Evolutionary conservation across 2,888 invertebrate species (phyloP).

Genomic region (Chrysomela aeneicollis): DNA sequence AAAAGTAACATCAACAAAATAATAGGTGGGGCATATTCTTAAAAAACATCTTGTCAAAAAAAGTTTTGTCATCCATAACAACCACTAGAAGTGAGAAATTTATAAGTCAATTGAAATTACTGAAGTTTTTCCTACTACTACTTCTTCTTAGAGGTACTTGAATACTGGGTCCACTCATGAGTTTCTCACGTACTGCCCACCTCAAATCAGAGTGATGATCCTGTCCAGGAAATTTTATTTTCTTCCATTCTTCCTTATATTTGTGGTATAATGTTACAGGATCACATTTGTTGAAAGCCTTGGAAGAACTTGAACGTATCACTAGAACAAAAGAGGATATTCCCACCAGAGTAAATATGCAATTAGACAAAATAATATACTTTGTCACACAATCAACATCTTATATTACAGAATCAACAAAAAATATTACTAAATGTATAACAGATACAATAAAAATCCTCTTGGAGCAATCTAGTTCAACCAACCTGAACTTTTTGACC

Average conservation of each 20-base stretch:
- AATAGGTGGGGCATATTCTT: not conserved
- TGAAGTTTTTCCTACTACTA: slow-evolving; percentile 25
- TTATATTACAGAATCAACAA: too few relatives aligned
- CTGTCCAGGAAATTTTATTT: slow-evolving; percentile 79
- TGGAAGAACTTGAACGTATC: slow-evolving; percentile 63
- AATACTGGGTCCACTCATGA: slow-evolving; percentile 64
- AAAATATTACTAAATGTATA: too few relatives aligned
- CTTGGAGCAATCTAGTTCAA: not conserved
- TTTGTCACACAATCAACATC: too few relatives aligned
- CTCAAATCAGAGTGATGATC: slow-evolving; percentile 72
- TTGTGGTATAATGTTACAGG: slow-evolving; percentile 81
- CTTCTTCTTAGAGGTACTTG: slow-evolving; percentile 26
- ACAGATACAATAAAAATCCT: too few relatives aligned
- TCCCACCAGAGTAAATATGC: slow-evolving; percentile 9
- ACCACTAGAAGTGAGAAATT: not conserved
- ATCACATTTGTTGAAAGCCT: slow-evolving; percentile 64
- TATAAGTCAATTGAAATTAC: not conserved
- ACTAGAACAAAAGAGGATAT: slow-evolving; percentile 65
- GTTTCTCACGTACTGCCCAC: slow-evolving; percentile 75
- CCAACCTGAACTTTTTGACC: slow-evolving; percentile 36
- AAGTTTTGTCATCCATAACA: not conserved
- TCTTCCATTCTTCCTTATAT: slow-evolving; percentile 77
- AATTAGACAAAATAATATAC: too few relatives aligned
- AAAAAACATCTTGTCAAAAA: not conserved
- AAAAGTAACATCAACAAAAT: not conserved